Evolutionary conservation across 2,113 vertebrate species (phyloP).

Genomic region (Corythoichthys intestinalis): DNA sequence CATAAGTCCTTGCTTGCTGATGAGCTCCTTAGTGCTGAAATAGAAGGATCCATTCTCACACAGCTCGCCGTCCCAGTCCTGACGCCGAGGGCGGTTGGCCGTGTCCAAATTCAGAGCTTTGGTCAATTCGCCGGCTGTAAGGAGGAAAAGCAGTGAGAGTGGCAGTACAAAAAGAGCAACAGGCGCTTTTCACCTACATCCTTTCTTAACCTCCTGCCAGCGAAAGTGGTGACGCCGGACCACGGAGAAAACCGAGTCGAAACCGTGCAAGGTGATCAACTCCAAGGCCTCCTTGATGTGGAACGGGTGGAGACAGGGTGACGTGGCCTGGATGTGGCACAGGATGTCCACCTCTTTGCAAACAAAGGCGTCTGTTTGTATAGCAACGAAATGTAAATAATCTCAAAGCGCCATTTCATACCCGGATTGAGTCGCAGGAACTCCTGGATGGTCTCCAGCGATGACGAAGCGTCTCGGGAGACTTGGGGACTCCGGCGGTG

Average conservation of each 20-base stretch:
- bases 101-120: conserved; percentile 81
- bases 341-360: conserved; percentile 82
- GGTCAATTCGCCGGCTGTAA: conserved; percentile 59
- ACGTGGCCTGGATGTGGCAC: conserved; percentile 93
- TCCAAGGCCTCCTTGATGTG: conserved; percentile 82
- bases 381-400: neutral
- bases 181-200: conserved; percentile 62
- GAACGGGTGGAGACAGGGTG: conserved; percentile 88
- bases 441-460: conserved; percentile 86
- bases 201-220: conserved; percentile 85
- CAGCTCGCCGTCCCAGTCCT: conserved; percentile 93
- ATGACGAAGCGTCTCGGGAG: conserved; percentile 85
- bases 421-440: conserved; percentile 78
- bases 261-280: conserved; percentile 69
- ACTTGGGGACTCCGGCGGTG: conserved; percentile 83
- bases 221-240: conserved; percentile 89
- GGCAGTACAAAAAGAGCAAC: neutral
- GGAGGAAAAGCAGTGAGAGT: neutral
- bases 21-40: conserved; percentile 77
- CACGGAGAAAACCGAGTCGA: conserved; percentile 90
- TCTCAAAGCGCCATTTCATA: conserved; percentile 30
- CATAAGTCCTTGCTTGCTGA: conserved; percentile 63
- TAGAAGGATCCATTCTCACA: conserved; percentile 96
- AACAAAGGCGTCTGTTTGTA: conserved; percentile 1
- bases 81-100: conserved; percentile 77